A percentile compares a stretch with the other conserved stretches of the same genome.
Evolutionary conservation across 2,113 vertebrate genomes (phyloP).

Genomic region (Ondatra zibethicus): DNA sequence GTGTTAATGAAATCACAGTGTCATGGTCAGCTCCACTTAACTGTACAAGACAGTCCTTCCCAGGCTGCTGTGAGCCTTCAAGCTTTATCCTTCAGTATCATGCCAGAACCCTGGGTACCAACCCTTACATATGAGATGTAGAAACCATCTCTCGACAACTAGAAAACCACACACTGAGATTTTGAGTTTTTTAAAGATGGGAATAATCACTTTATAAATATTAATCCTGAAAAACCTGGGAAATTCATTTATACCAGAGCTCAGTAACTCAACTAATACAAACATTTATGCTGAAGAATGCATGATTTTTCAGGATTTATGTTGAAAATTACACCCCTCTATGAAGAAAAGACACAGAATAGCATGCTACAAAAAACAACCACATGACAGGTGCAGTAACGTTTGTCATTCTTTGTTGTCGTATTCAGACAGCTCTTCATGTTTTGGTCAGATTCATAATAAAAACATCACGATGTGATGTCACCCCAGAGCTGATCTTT

Average conservation of each 20-base stretch:
- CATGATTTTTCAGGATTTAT: not conserved
- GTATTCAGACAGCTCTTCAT: conserved; percentile 5
- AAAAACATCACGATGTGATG: not conserved
- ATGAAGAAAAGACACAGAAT: not conserved
- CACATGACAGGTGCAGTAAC: not conserved
- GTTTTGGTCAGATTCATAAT: not conserved
- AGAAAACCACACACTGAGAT: not conserved
- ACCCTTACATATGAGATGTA: not conserved
- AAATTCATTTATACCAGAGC: conserved; percentile 1
- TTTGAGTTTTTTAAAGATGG: not conserved
- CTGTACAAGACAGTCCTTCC: not conserved
- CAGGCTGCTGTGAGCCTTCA: not conserved
- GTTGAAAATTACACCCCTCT: not conserved
- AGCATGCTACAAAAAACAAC: not conserved
- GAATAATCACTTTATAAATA: conserved; percentile 46
- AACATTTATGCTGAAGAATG: not conserved
- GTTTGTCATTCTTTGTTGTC: not conserved
- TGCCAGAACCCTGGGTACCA: not conserved
- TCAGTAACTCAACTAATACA: not conserved
- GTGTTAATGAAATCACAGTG: not conserved
- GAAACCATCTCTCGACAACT: not conserved
- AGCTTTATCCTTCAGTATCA: not conserved
- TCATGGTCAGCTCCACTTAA: not conserved
- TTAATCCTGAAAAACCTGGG: not conserved
- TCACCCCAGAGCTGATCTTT: conserved; percentile 18